Base-by-base conservation (phyloP, 1,140 invertebrate species). In the Heliothis subflexa region DNA sequence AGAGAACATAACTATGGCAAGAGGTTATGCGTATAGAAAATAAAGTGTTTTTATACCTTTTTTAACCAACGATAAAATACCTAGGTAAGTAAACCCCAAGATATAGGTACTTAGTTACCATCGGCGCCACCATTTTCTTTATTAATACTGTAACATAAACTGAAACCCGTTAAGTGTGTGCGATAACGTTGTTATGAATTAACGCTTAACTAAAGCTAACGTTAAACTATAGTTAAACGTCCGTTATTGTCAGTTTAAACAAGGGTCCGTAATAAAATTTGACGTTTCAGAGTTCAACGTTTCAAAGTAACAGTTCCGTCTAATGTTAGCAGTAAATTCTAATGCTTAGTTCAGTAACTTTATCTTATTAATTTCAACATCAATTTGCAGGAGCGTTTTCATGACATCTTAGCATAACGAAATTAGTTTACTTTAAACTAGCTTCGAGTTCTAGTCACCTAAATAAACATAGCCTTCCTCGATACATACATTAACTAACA, bases 221-320 rank as follows among this genome's bases (percentile, higher is more conserved):
- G 57, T 33, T 61, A 33, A 61, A n/a, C 14, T 61, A 33, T 61
- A 61, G 57, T 40, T 61, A 61, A 61, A 61, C 57, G 57, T 61
- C 33, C 52, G 54, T 55, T 55, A 55, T 18, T 55, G 54, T 18
- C 16, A 55, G 11, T 55, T 55, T 55, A 21, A 18, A 55, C 54
- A 55, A 55, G 54, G 54, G 33, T 62, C 40, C 28, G n/a, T 40
- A 40, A 40, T 55, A 21, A 55, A 55, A 21, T 55, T 55, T 55
- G 18, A 55, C 54, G 54, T 21, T 4, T 55, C 10, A 16, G 16
- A 55, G 54, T n/a, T n/a, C n/a, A n/a, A n/a, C n/a, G n/a, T n/a
- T n/a, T n/a, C n/a, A n/a, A n/a, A n/a, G 18, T 55, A 55, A 21
- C 54, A 18, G 16, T 55, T 55, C 18, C 18, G 16, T 18, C 4